phyloP scores from a whole-genome alignment of 2,888 invertebrate genomes.

The Branchipolynoe longqiensis region DNA sequence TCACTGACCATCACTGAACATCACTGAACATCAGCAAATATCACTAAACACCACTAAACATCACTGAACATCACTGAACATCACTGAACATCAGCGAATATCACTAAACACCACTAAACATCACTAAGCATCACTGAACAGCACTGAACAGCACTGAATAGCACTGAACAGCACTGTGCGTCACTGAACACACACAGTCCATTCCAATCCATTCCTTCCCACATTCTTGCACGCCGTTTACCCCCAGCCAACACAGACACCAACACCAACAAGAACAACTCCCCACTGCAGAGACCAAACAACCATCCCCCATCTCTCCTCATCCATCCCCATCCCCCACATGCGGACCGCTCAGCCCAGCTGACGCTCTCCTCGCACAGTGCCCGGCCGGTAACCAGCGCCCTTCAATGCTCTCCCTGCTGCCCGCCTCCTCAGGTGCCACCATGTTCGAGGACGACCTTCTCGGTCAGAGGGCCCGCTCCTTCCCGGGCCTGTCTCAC shows the following conservation, averaged over 20 bases:
- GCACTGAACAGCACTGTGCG: no score
- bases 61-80: no score
- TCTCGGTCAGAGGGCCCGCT: constrained; percentile 75
- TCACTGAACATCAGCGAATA: no score
- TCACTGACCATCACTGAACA: no score
- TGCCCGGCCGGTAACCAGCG: neutral
- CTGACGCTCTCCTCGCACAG: neutral
- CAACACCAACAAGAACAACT: neutral
- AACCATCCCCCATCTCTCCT: neutral
- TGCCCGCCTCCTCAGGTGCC: constrained; percentile 55
- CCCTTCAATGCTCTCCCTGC: constrained; percentile 59
- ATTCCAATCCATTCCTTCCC: no score
- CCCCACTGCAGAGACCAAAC: no score
- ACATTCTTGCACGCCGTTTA: neutral
- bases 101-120: no score
- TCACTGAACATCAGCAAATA: no score
- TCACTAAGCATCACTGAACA: no score
- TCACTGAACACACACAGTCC: no score
- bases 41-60: no score
- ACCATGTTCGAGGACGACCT: constrained; percentile 79
- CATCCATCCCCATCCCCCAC: neutral
- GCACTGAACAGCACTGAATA: no score
- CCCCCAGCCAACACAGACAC: neutral
- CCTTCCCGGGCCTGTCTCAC: constrained; percentile 76
- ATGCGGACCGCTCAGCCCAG: neutral